Conservation (phyloP, 2,113 vertebrate species). For the Mormoops blainvillei region DNA sequence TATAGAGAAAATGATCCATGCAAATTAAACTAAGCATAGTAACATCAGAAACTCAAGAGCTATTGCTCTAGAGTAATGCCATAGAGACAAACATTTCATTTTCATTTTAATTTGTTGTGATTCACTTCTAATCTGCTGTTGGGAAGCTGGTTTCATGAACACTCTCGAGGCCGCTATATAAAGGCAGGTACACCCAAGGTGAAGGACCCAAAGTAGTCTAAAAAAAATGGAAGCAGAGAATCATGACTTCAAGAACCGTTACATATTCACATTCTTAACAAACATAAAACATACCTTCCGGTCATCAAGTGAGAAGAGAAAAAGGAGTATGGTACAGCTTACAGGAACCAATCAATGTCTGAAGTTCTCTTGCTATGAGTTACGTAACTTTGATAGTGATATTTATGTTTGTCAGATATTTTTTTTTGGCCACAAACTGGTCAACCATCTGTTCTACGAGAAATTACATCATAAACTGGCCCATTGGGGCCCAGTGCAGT, state of each 20-base stretch:
- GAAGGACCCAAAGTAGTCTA: neutral
- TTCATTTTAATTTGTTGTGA: neutral
- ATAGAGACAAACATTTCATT: neutral
- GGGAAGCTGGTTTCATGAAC: neutral
- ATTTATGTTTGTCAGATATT: neutral
- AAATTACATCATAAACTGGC: neutral
- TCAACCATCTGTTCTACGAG: neutral
- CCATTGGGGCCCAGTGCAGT: neutral
- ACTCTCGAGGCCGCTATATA: neutral
- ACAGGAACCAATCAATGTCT: neutral
- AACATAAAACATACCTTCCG: neutral
- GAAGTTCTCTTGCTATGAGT: neutral
- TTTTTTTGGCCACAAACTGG: neutral
- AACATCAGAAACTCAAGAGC: constrained; percentile 20
- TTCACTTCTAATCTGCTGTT: neutral
- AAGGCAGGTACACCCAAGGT: neutral
- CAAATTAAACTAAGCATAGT: constrained; percentile 37
- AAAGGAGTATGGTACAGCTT: neutral
- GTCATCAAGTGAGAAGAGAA: neutral
- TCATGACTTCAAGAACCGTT: neutral
- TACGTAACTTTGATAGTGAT: neutral
- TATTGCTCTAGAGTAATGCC: neutral
- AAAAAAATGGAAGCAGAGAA: neutral
- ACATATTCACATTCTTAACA: neutral
- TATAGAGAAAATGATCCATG: neutral